phyloP scores from a whole-genome alignment of 30 jellyfish, hydroid and myxozoan genomes.

The Catostylus mosaicus region DNA sequence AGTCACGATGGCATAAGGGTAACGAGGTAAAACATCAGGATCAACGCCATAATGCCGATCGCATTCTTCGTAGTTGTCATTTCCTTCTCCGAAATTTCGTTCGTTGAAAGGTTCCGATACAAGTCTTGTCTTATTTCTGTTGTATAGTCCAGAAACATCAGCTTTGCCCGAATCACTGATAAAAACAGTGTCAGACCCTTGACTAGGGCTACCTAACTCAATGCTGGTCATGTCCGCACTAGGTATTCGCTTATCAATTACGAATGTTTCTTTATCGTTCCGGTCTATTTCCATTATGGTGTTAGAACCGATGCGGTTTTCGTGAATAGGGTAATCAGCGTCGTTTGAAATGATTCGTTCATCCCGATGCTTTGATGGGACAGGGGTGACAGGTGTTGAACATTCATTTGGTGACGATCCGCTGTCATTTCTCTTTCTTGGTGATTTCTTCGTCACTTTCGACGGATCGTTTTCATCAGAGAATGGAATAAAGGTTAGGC shows the following conservation, averaged over 20 bases:
- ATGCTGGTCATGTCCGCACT: background rate
- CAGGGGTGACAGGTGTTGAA: slow-evolving; percentile 72
- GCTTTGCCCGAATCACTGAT: background rate
- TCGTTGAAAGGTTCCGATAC: background rate
- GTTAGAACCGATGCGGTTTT: slow-evolving; percentile 46
- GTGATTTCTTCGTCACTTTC: background rate
- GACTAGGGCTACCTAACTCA: background rate
- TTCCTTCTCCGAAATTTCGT: background rate
- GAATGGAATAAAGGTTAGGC: slow-evolving; percentile 63
- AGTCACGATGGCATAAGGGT: background rate
- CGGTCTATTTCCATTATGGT: slow-evolving; percentile 33
- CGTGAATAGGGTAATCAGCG: slow-evolving; percentile 31
- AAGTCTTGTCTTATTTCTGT: background rate
- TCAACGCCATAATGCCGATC: background rate
- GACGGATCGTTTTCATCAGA: slow-evolving; percentile 65
- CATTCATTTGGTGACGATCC: slow-evolving; percentile 72
- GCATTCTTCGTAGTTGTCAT: background rate
- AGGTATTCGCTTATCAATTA: background rate
- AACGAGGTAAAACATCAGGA: background rate
- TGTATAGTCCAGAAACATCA: background rate
- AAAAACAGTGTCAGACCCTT: background rate
- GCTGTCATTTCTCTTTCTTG: background rate
- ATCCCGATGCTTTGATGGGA: slow-evolving; percentile 5
- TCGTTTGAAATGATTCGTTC: background rate
- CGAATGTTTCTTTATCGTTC: background rate